Evolutionary conservation across 2,888 invertebrate species (phyloP).

Genomic region (Acanthosepion lycidas): DNA sequence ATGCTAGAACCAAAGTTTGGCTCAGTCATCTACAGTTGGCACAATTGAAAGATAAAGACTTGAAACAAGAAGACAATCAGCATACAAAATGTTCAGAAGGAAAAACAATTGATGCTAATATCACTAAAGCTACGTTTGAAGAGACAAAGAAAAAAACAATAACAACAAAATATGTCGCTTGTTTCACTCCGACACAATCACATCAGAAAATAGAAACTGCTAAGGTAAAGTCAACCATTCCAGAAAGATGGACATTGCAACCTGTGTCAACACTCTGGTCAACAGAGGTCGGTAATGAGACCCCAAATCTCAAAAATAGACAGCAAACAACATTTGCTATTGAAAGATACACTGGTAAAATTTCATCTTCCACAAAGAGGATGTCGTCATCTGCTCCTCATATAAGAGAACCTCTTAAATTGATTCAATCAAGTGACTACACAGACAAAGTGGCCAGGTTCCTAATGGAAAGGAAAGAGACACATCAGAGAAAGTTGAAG

Average conservation of each 20-base stretch:
- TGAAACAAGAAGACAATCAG: neutral
- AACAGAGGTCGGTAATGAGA: slow-evolving; percentile 65
- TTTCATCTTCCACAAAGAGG: neutral
- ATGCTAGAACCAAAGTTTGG: slow-evolving; percentile 69
- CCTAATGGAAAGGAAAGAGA: neutral
- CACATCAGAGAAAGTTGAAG: neutral
- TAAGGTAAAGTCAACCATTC: slow-evolving; percentile 34
- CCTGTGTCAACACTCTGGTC: slow-evolving; percentile 57
- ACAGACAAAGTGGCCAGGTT: slow-evolving; percentile 59
- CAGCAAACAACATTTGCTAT: slow-evolving; percentile 50
- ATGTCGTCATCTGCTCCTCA: neutral
- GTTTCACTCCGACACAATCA: neutral
- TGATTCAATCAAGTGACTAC: slow-evolving; percentile 70
- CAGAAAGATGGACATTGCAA: neutral
- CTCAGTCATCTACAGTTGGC: slow-evolving; percentile 60
- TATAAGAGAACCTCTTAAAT: slow-evolving; percentile 63
- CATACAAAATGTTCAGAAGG: neutral
- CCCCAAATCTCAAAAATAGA: slow-evolving; percentile 53
- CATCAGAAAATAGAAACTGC: neutral
- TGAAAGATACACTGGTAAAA: neutral
- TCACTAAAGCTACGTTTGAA: neutral
- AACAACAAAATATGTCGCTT: neutral
- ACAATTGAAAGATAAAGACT: slow-evolving; percentile 33
- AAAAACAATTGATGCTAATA: neutral
- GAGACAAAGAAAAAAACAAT: neutral